Evolutionary conservation across 2,113 vertebrate genomes (phyloP).

Genomic region (Podarcis raffonei): DNA sequence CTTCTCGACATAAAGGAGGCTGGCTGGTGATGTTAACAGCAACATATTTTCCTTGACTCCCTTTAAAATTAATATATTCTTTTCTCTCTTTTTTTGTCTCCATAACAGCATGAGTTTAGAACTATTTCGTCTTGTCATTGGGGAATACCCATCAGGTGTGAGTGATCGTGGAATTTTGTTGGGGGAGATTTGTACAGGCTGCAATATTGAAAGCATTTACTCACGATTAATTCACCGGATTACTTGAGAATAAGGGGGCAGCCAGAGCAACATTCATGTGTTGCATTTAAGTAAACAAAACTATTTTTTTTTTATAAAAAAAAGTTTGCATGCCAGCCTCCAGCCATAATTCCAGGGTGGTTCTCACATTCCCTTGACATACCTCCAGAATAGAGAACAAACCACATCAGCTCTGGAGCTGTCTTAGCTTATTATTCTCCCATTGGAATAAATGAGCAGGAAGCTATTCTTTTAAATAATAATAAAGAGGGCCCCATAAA

Average conservation of each 20-base stretch:
- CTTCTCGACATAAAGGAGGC: background rate
- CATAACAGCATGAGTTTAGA: background rate
- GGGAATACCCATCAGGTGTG: background rate
- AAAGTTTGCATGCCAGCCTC: background rate
- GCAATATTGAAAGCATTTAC: background rate
- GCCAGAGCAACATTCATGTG: too few species aligned
- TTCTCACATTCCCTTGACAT: too few species aligned
- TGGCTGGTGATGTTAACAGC: too few species aligned
- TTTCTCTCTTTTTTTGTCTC: background rate
- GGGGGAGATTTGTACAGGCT: background rate
- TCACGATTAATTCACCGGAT: background rate
- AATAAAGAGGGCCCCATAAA: too few species aligned
- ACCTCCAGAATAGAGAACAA: too few species aligned
- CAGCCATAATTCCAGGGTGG: background rate
- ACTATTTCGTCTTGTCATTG: background rate
- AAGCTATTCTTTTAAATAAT: too few species aligned
- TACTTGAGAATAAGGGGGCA: background rate
- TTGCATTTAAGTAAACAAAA: background rate
- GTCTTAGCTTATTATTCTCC: too few species aligned
- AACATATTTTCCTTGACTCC: constrained; percentile 11
- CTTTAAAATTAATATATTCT: background rate
- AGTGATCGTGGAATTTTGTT: background rate
- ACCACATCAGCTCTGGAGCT: too few species aligned
- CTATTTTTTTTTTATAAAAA: background rate
- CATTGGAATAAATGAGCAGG: too few species aligned